A percentile compares a stretch with the other conserved stretches of the same genome.
Conservation (phyloP, 2,797 vertebrate species). For the Eupleurogrammus muticus region DNA sequence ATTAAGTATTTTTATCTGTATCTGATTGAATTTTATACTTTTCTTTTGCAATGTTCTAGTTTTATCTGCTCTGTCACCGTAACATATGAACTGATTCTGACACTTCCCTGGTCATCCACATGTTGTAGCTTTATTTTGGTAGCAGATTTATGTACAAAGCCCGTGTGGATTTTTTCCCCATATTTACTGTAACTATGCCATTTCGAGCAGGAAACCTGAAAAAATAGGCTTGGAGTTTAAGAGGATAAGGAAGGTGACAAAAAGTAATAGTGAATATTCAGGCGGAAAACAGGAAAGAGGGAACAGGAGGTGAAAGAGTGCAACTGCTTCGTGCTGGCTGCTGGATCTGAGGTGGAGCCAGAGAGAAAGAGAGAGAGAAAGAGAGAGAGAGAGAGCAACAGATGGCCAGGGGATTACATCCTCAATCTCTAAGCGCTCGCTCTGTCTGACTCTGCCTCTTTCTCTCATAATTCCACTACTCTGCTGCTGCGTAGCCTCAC, state of each 20-base stretch:
- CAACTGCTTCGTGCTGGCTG: constrained; percentile 19
- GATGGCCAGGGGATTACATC: constrained; percentile 85
- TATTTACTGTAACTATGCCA: too few species aligned
- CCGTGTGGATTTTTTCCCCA: too few species aligned
- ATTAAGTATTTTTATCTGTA: too few species aligned
- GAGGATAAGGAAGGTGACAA: background rate
- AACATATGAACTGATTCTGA: too few species aligned
- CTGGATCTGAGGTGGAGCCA: constrained; percentile 42
- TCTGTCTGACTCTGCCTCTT: constrained; percentile 51
- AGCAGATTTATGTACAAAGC: too few species aligned
- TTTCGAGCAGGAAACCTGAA: too few species aligned
- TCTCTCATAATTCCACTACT: constrained; percentile 72
- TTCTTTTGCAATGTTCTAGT: too few species aligned
- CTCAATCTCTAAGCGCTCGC: constrained; percentile 77
- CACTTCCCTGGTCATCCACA: too few species aligned
- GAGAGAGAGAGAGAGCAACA: constrained; percentile 68
- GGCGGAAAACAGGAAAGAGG: constrained; percentile 23
- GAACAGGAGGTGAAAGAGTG: constrained; percentile 63
- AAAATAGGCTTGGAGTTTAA: too few species aligned
- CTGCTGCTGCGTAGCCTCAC: constrained; percentile 33
- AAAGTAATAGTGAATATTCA: background rate
- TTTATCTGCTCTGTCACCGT: too few species aligned
- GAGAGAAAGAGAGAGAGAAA: constrained; percentile 13
- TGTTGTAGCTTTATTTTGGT: too few species aligned
- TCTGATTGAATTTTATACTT: too few species aligned